phyloP scores from a whole-genome alignment of 2,888 invertebrate genomes.

The Adineta ricciae region DNA sequence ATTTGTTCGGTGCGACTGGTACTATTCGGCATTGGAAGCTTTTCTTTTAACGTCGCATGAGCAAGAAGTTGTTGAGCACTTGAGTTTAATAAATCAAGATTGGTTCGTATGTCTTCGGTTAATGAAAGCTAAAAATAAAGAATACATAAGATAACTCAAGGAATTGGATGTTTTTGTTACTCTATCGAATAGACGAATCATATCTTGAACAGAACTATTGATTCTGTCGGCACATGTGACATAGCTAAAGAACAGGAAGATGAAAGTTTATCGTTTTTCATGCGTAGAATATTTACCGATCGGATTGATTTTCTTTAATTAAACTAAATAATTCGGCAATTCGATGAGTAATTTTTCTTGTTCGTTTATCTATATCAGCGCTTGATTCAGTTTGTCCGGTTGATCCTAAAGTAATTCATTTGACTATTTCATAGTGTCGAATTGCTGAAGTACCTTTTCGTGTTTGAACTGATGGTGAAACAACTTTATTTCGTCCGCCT shows the following conservation, averaged over 20 bases:
- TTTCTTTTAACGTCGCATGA: slow-evolving; percentile 6
- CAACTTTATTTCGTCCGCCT: neutral
- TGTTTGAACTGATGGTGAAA: neutral
- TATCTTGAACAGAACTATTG: slow-evolving; percentile 11
- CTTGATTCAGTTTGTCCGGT: neutral
- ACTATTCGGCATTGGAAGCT: neutral
- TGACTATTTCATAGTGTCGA: neutral
- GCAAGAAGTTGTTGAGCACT: neutral
- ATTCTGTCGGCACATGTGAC: neutral
- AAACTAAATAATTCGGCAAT: slow-evolving; percentile 4
- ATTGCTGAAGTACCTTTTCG: neutral
- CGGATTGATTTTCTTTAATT: slow-evolving; percentile 11
- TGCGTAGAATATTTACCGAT: neutral
- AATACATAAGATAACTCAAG: neutral
- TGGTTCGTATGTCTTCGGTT: neutral
- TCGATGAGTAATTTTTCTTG: neutral
- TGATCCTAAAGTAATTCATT: neutral
- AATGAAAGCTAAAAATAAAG: neutral
- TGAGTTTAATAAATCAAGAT: neutral
- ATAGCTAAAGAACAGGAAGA: neutral
- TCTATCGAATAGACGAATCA: neutral
- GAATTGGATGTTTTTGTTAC: too few relatives aligned
- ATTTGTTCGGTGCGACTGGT: neutral
- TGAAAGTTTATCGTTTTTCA: neutral
- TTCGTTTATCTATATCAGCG: slow-evolving; percentile 16